Percentiles rank a stretch among this genome's conserved stretches.
These are phyloP conservation scores for Peromyscus leucopus DNA, from an alignment of 2,113 vertebrate species.

Conservation along the genomic window DNA sequence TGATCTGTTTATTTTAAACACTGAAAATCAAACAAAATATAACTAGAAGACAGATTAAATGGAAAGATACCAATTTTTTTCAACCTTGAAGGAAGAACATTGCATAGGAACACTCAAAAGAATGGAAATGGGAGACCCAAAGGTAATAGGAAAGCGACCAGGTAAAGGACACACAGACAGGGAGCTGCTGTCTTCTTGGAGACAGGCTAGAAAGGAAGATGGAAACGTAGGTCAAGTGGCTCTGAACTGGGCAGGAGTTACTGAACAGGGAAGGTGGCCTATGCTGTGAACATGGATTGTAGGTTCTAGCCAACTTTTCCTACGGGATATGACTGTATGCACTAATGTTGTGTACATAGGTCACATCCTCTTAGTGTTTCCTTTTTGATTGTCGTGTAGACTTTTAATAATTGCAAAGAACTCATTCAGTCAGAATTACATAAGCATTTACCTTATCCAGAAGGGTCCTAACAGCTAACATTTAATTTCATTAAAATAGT, in stretches of 20 bases:
- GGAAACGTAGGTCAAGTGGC: not conserved
- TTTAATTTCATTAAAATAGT: slow-evolving; percentile 53
- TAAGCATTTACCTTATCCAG: slow-evolving; percentile 28
- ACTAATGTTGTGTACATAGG: not conserved
- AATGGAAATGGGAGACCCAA: not conserved
- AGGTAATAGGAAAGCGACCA: not conserved
- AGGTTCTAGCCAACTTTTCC: slow-evolving; percentile 17
- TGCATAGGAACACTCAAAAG: not conserved
- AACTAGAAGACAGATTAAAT: slow-evolving; percentile 13
- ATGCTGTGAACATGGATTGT: not conserved
- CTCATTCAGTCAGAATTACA: slow-evolving; percentile 6
- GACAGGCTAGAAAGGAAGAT: not conserved
- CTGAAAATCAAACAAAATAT: not conserved
- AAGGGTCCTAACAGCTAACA: not conserved
- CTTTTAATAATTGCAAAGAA: not conserved
- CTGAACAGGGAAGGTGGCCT: not conserved
- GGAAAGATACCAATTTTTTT: not conserved
- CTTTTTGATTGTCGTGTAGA: slow-evolving; percentile 15
- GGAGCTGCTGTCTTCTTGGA: not conserved
- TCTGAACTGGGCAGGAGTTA: not conserved
- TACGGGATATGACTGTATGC: not conserved
- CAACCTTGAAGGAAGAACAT: not conserved
- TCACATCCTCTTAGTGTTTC: not conserved
- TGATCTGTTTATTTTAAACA: slow-evolving; percentile 2
- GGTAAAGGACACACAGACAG: not conserved